Evolutionary conservation across 2,888 invertebrate genomes (phyloP), one percentile per base, ranked within the genome.

Genomic region (Leptinotarsa tumamoca): DNA sequence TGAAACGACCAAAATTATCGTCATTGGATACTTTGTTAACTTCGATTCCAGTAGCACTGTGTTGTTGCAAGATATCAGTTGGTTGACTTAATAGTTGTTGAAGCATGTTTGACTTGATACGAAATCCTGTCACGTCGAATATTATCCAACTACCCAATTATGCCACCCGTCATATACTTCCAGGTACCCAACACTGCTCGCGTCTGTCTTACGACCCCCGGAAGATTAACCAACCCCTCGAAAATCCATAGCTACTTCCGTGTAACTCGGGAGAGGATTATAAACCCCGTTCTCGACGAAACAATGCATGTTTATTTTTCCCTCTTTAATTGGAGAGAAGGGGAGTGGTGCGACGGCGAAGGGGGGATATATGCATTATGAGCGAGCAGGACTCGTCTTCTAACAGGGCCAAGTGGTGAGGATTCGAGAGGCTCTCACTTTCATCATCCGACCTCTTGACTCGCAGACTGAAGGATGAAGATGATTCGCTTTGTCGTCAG

Each of bases 231-330:
- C 71, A 21, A 68, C 67, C 76, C 76, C 58, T 67, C 67, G 66
- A 73, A 68, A 71, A 71, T 70, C 70, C 70, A 69, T 72, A 72
- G 68, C 75, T 68, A 49, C 75, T 68, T 52, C 70, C 18, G 72
- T 67, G 67, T 67, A 74, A 66, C 70, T 54, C 68, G 51, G 71
- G 68, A 74, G 73, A 73, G 79, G 77, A 79, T 79, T 79, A 79
- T 79, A 73, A 77, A 75, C 75, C 78, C 78, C 70, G 68, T 71
- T 76, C 74, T 71, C 68, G 74, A 73, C 70, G 67, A 75, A 78
- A 79, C 78, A 75, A 74, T 77, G 71, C 74, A 71, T 77, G 78
- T 77, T 78, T 77, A 78, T 78, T 78, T 79, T 79, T 72, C 75
- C 79, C 78, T 76, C 69, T 75, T 72, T 51, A 70, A 73, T 68